These are phyloP conservation scores for Pempheris klunzingeri DNA, from an alignment of 2,797 vertebrate genomes.

Conservation along the genomic window DNA sequence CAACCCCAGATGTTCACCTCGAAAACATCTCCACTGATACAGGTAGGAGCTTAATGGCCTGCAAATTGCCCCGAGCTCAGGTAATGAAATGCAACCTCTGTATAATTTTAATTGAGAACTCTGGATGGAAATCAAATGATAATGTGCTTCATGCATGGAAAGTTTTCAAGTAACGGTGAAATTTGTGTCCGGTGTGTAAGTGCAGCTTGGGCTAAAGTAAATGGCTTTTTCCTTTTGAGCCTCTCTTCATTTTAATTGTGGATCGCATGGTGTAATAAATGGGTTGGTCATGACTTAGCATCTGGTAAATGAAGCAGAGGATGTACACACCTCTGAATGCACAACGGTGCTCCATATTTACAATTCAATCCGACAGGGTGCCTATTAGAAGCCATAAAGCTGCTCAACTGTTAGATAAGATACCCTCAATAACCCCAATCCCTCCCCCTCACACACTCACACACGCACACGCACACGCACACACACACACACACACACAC, in stretches of 20 bases:
- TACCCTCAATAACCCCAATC: conserved; percentile 66
- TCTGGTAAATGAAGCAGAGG: conserved; percentile 82
- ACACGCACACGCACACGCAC: conserved; percentile 23
- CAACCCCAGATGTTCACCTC: conserved; percentile 90
- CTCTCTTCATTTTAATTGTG: conserved; percentile 82
- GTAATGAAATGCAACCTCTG: conserved; percentile 88
- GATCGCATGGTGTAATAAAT: conserved; percentile 81
- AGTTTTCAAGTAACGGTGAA: conserved; percentile 84
- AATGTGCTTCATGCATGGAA: conserved; percentile 85
- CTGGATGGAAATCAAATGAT: conserved; percentile 86
- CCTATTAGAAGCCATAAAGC: conserved; percentile 80
- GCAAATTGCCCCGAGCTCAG: conserved; percentile 84
- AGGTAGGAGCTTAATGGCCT: conserved; percentile 87
- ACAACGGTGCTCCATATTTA: conserved; percentile 81
- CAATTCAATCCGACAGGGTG: conserved; percentile 81
- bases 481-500: conserved; percentile 31
- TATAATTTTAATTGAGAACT: conserved; percentile 89
- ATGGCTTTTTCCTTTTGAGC: conserved; percentile 73
- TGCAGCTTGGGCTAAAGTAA: conserved; percentile 68
- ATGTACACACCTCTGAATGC: conserved; percentile 80
- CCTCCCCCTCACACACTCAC: conserved; percentile 7
- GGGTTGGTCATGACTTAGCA: conserved; percentile 80
- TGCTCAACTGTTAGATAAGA: conserved; percentile 79
- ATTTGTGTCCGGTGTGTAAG: conserved; percentile 81
- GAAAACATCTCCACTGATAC: conserved; percentile 85